Base-by-base conservation (phyloP, 2,888 invertebrate species). In the Sphinx pinastri region DNA sequence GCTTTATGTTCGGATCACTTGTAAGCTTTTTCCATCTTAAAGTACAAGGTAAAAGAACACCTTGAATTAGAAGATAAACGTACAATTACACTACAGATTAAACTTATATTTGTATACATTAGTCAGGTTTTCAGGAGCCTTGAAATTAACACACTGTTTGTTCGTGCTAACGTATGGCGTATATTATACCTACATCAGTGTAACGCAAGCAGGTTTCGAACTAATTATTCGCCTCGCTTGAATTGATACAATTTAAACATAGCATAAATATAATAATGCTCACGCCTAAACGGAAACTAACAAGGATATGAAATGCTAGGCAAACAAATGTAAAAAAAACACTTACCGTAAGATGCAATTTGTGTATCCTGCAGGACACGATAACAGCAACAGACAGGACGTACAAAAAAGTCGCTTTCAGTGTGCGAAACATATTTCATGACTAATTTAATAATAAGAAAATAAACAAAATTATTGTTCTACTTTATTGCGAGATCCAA, bases 331-430 rank as follows among this genome's bases (percentile, higher is more conserved):
- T 16, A 13, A 49, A 63, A 60, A 63, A 63, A 63, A 13, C 7
- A 76, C 87, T 85, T 84, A 92, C 93, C 85, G 87, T 85, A 76
- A 93, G 90, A 74, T 87, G 85, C 74, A 93, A 82, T 79, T 92
- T 92, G 84, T 92, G 93, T 81, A 92, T 92, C 80, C 92, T 88
- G 77, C 88, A 87, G 16, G 85, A 85, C 66, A 87, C 91, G 54
- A 81, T 79, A 54, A 82, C 78, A 72, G 80, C 77, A 71, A 81
- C 72, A 70, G 88, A 74, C 72, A 88, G 70, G 58, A 87, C 72
- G 70, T 78, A 77, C 69, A 88, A 73, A 71, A 84, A 75, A 76
- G 73, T 69, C 59, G 78, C 83, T 77, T 83, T 83, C 75, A 83
- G 71, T 74, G 79, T 73, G 75, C 77, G 74, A 86, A 85, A 77